These are phyloP conservation scores for Magallana ariakensis DNA, from an alignment of 1,140 invertebrate genomes.

Conservation along the genomic window DNA sequence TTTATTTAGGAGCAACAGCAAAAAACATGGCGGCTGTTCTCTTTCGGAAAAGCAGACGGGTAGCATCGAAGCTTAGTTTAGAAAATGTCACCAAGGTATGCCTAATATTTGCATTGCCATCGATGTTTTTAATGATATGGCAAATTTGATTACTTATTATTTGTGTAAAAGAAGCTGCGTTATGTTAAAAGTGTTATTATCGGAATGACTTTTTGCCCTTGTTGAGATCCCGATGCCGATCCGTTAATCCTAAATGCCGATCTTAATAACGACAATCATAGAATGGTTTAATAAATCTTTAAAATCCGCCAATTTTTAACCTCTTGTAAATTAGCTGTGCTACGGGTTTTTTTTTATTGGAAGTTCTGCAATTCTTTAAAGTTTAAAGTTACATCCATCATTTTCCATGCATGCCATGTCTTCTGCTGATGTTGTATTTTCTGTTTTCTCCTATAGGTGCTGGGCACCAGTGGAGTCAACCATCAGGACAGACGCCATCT, in stretches of 20 bases:
- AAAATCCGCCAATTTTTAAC: too few relatives aligned
- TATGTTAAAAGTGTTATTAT: background rate
- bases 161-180: background rate
- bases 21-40: slow-evolving; percentile 55
- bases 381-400: too few relatives aligned
- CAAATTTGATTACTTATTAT: background rate
- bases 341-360: too few relatives aligned
- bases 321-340: too few relatives aligned
- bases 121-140: background rate
- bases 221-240: too few relatives aligned
- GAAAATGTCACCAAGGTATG: slow-evolving; percentile 36
- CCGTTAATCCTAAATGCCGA: too few relatives aligned
- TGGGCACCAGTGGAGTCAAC: slow-evolving; percentile 24
- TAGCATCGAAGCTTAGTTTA: slow-evolving; percentile 46
- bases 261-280: background rate
- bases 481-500: slow-evolving; percentile 65
- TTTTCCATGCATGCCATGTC: too few relatives aligned
- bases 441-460: slow-evolving; percentile 17
- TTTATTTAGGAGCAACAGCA: slow-evolving; percentile 31
- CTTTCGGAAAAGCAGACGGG: slow-evolving; percentile 51
- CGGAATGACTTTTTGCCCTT: background rate
- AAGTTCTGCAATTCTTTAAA: too few relatives aligned
- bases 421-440: too few relatives aligned
- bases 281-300: too few relatives aligned
- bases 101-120: background rate